Evolutionary conservation across 2,113 vertebrate species (phyloP), one percentile per base, ranked within the genome.

Genomic region (Gobius niger): DNA sequence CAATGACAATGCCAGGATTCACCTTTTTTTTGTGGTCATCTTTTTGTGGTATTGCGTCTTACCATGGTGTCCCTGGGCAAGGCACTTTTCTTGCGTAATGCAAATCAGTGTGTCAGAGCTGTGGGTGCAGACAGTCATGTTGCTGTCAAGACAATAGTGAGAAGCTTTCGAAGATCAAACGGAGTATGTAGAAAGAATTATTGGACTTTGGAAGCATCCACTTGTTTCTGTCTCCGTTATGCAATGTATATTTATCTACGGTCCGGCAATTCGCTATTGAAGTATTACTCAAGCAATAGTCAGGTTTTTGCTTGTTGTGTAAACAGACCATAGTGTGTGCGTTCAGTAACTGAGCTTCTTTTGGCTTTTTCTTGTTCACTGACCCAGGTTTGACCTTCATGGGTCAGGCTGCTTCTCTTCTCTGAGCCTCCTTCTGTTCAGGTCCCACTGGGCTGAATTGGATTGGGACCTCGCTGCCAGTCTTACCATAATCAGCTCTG

Each of bases 401-500:
- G 46, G 75, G 44, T 46, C 44, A 10, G 66, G 24, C 74, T 72
- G 24, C 71, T 74, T 71, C 67, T 24, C 62, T 24, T 2, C 24
- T 73, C 42, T 84, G 82, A 87, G 75, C 73, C 76, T 69, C 62
- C 65, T 80, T 82, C 53, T 40, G 53, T 50, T 77, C 82, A 86
- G 84, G 75, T 83, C 74, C 47, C 41, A 66, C 73, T 47, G 67
- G 63, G 65, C 67, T 76, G 79, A 85, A 75, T 78, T 70, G 78
- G 79, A 90, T 82, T 83, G 74, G 67, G 73, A 66, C 52, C 68
- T 66, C 76, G 63, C 64, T 70, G 67, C 42, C 77, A 73, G 85
- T 80, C 73, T 88, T 86, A 87, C 24, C 44, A 46, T 89, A 90
- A 91, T 87, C 85, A 84, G 88, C 84, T 88, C 88, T 88, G 60